These are phyloP conservation scores for Aurelia aurita complex sp. Pacific DNA, from an alignment of 30 jellyfish, hydroid and myxozoan species.

Conservation along the genomic window DNA sequence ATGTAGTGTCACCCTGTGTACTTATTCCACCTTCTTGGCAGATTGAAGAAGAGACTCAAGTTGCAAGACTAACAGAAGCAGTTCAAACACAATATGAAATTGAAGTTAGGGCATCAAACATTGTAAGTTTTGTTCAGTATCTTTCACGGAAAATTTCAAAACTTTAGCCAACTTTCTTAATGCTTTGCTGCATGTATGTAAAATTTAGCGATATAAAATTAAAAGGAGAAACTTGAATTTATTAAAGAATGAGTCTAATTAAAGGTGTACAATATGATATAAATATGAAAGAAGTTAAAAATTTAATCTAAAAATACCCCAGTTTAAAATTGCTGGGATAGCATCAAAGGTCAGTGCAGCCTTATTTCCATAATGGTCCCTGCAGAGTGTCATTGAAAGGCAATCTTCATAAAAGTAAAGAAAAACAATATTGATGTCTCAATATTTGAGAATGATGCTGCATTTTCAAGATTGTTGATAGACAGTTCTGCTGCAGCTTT, in stretches of 20 bases:
- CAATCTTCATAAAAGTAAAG: background rate
- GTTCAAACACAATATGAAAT: conserved; percentile 89
- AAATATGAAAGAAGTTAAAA: no score
- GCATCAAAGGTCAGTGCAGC: background rate
- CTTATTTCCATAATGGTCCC: conserved; percentile 2
- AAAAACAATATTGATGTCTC: no score
- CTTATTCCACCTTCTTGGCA: conserved; percentile 3
- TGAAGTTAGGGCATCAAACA: conserved; percentile 89
- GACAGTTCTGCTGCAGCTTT: no score
- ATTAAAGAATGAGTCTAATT: background rate
- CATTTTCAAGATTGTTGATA: no score
- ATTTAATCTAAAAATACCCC: background rate
- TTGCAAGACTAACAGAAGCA: conserved; percentile 90
- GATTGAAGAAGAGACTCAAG: conserved; percentile 94
- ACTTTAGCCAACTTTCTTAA: no score
- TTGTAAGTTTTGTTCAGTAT: conserved; percentile 44
- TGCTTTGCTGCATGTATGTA: background rate
- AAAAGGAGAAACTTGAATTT: no score
- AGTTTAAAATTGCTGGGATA: background rate
- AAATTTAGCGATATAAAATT: background rate
- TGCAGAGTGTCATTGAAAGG: background rate
- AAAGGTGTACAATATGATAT: background rate
- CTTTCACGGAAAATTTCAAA: no score
- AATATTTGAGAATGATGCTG: no score
- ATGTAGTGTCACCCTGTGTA: background rate